phyloP scores from a whole-genome alignment of 2,888 invertebrate genomes.

The Poecilus cupreus region DNA sequence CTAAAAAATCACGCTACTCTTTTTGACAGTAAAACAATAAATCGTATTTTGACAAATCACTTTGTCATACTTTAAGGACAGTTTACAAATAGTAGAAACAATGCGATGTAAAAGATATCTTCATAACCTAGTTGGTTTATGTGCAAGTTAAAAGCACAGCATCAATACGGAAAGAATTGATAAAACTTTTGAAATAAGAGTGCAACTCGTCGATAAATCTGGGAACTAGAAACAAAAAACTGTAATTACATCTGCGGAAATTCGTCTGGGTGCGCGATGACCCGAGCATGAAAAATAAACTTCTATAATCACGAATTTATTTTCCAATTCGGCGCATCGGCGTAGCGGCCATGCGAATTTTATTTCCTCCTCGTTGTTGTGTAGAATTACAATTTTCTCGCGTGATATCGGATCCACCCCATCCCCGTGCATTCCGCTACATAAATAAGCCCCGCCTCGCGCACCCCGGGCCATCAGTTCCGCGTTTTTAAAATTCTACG shows the following conservation, averaged over 20 bases:
- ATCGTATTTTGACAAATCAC: no score
- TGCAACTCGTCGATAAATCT: background rate
- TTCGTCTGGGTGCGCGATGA: background rate
- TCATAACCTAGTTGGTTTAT: no score
- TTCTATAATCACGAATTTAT: conserved; percentile 44
- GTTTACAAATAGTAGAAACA: no score
- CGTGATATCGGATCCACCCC: conserved; percentile 11
- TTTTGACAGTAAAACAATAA: no score
- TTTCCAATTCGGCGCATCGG: conserved; percentile 15
- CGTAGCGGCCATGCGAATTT: conserved; percentile 18
- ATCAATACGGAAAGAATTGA: background rate
- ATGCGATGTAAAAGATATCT: no score
- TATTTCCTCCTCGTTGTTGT: conserved; percentile 44
- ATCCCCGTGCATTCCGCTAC: conserved; percentile 46
- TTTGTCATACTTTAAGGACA: no score
- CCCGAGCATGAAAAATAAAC: conserved; percentile 30
- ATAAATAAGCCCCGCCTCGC: conserved; percentile 41
- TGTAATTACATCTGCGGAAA: conserved; percentile 17
- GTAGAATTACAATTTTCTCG: conserved; percentile 48
- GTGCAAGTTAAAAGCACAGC: background rate
- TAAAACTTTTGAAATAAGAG: conserved; percentile 14
- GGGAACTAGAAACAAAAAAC: background rate
- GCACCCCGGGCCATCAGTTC: conserved; percentile 16
- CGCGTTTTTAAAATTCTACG: conserved; percentile 48
- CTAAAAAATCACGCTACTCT: no score